Base-by-base conservation (phyloP, 1,140 invertebrate species). In the Muscidifurax raptorellus region DNA sequence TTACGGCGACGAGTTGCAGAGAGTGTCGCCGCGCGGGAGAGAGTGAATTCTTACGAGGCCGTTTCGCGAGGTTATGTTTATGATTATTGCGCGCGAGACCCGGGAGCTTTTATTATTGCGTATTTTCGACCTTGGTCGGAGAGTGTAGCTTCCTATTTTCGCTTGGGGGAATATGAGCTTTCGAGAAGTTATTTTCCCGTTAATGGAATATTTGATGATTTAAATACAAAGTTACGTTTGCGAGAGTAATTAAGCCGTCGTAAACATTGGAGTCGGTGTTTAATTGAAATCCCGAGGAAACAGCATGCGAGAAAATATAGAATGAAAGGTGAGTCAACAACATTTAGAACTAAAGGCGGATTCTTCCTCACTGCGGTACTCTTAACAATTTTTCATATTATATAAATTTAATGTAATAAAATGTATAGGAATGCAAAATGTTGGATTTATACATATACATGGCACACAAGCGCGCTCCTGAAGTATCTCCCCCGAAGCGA, bases 1-100 rank as follows among this genome's bases (percentile, higher is more conserved):
- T 36, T 32, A 66, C 75, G 36, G 13, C 9, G 18, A 22, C 32
- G 36, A 32, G 52, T 59, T 59, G 52, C 52, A 59, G 52, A 22
- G 15, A 59, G 52, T 5, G 52, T 22, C 18, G 22, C 18, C 13
- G 18, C 13, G 18, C 30, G 18, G 18, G 28, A 32, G 71, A 74
- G 30, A 77, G 75, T 77, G 75, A 77, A 47, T 77, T 47, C 75
- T 52, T 52, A 52, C 44, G 75, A 44, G 75, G 75, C 25, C 44
- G 36, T 77, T 77, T 40, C 32, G 32, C 71, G 28, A n/a, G 15
- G 32, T 74, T 74, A 74, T 30, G 30, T 30, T 74, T 74, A 74
- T 74, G 71, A 74, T 36, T 74, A 36, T 40, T 74, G 32, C 32
- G 27, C 28, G 79, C 52, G 27, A n/a, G 6, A 59, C 52, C 18